Evolutionary conservation across 2,113 vertebrate species (phyloP).

Genomic region (Diphyllodes magnificus): DNA sequence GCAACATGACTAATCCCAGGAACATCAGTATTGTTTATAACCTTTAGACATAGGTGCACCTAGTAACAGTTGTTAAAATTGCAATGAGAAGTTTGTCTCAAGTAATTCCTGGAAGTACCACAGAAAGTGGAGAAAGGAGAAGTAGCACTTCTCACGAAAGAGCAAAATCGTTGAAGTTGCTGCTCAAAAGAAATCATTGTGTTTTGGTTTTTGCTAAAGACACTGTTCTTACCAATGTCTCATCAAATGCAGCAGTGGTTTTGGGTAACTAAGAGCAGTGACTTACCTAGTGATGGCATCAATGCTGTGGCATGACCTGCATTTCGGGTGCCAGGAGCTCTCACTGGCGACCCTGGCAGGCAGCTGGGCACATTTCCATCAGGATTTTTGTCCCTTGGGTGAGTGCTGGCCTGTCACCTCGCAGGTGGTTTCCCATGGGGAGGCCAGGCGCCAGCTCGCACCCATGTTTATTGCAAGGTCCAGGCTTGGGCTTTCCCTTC

Average conservation of each 20-base stretch:
- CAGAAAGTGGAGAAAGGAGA: neutral
- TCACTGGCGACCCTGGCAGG: neutral
- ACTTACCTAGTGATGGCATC: neutral
- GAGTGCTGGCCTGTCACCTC: neutral
- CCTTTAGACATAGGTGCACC: neutral
- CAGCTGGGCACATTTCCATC: neutral
- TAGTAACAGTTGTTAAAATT: neutral
- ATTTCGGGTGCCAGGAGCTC: neutral
- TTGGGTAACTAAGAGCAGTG: neutral
- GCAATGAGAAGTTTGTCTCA: neutral
- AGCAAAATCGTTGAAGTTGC: neutral
- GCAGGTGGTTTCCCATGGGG: fast-evolving
- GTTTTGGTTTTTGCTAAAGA: neutral
- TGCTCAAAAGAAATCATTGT: neutral
- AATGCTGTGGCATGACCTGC: neutral
- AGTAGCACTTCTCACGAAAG: neutral
- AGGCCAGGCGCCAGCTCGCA: neutral
- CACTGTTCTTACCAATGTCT: neutral
- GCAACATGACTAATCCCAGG: neutral
- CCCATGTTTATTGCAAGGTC: fast-evolving
- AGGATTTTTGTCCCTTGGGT: neutral
- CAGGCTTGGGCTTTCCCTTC: neutral
- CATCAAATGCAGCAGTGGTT: neutral
- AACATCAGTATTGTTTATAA: neutral
- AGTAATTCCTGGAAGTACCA: neutral